Conservation (phyloP, 2,888 invertebrate genomes). For the Willowsia nigromaculata region DNA sequence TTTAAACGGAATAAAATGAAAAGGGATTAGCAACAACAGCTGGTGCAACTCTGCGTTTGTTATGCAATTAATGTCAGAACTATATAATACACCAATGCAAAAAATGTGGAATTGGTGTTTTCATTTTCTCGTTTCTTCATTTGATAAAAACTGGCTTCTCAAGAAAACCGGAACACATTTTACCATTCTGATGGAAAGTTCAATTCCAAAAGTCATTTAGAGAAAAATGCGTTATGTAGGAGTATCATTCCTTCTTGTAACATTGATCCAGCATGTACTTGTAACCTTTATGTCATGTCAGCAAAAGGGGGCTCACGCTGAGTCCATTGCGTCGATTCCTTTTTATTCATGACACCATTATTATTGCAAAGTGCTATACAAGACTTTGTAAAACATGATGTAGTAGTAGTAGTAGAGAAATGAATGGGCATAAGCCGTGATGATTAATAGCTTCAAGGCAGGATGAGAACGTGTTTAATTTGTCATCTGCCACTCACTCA, state of each 20-base stretch:
- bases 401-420: conserved; percentile 10
- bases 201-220: conserved; percentile 3
- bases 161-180: neutral
- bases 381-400: neutral
- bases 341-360: conserved; percentile 8
- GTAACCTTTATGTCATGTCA: neutral
- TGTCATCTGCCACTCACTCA: conserved; percentile 78
- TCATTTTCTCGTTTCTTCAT: conserved; percentile 20
- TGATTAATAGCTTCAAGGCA: conserved; percentile 78
- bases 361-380: neutral
- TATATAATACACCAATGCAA: neutral
- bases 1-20: conserved; percentile 2
- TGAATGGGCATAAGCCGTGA: conserved; percentile 51
- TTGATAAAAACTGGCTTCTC: neutral
- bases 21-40: conserved; percentile 10
- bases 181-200: neutral
- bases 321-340: conserved; percentile 26
- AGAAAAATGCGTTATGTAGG: neutral
- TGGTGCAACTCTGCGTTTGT: conserved; percentile 5
- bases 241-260: neutral
- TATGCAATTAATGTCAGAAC: conserved; percentile 11
- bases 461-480: conserved; percentile 77
- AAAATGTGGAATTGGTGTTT: neutral
- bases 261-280: neutral
- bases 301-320: neutral